A percentile compares a stretch with the other conserved stretches of the same genome.
Conservation (phyloP, 2,888 invertebrate species). For the Nowickia ferox region DNA sequence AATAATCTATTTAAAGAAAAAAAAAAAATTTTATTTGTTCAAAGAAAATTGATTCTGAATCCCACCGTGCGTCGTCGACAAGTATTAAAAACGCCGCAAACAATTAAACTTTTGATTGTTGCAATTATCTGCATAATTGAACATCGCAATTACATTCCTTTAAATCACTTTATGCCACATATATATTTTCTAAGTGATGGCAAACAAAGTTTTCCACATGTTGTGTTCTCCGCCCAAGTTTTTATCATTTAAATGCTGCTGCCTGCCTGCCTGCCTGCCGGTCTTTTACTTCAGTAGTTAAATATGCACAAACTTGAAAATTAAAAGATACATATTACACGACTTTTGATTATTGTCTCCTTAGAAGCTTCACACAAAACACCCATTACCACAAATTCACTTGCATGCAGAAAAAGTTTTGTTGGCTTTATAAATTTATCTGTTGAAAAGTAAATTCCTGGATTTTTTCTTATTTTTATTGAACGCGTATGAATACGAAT, state of each 20-base stretch:
- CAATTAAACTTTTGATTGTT: too few species aligned
- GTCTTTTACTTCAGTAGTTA: slow-evolving; percentile 27
- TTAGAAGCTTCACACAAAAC: neutral
- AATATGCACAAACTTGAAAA: neutral
- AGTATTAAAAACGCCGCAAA: too few species aligned
- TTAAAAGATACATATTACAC: slow-evolving; percentile 2
- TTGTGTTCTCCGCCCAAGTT: slow-evolving; percentile 11
- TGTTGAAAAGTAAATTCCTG: neutral
- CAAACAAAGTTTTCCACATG: neutral
- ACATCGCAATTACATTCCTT: neutral
- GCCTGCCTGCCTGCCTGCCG: neutral
- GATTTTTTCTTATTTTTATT: neutral
- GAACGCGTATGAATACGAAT: neutral
- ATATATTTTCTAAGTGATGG: neutral
- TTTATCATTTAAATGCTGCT: slow-evolving; percentile 48
- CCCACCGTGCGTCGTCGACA: too few species aligned
- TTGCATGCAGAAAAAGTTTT: neutral
- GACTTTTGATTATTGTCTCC: neutral
- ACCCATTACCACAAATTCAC: neutral
- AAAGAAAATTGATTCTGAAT: too few species aligned
- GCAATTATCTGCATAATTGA: too few species aligned
- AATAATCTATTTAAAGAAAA: too few species aligned
- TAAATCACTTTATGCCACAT: neutral
- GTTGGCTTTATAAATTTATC: neutral
- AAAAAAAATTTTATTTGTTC: too few species aligned